These are phyloP conservation scores for Danio kyathit DNA, from an alignment of 2,797 vertebrate species.

Conservation along the genomic window DNA sequence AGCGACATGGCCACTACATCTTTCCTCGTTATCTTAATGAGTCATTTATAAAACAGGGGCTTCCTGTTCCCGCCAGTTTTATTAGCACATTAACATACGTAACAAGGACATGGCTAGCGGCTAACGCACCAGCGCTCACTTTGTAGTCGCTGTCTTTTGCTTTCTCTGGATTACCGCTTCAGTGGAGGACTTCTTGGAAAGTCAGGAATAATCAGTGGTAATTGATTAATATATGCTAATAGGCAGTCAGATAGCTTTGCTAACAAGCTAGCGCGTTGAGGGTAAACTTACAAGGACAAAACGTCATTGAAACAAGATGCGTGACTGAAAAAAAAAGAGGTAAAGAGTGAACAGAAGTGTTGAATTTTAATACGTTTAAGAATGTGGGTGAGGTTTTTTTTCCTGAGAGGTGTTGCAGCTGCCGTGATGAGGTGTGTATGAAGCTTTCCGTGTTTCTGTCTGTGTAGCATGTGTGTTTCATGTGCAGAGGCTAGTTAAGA, in stretches of 20 bases:
- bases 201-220: conserved; percentile 71
- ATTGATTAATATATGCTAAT: conserved; percentile 69
- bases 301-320: background rate
- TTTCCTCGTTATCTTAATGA: conserved; percentile 97
- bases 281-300: conserved; percentile 36
- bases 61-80: conserved; percentile 86
- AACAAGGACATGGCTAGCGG: conserved; percentile 68
- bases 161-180: conserved; percentile 57
- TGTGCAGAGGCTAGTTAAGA: conserved; percentile 73
- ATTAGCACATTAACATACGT: conserved; percentile 86
- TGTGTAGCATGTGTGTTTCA: conserved; percentile 75
- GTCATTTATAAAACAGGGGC: conserved; percentile 88
- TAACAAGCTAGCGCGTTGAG: conserved; percentile 28
- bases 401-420: conserved; percentile 48
- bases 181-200: conserved; percentile 69
- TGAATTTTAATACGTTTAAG: conserved; percentile 47
- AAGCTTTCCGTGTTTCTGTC: conserved; percentile 69
- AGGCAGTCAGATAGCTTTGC: conserved; percentile 47
- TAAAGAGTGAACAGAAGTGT: conserved; percentile 5
- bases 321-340: background rate
- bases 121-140: conserved; percentile 70
- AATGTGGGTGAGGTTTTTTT: conserved; percentile 19
- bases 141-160: conserved; percentile 68
- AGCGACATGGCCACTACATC: conserved; percentile 90
- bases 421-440: conserved; percentile 63